A percentile compares a stretch with the other conserved stretches of the same genome.
These are phyloP conservation scores for Jordanella pulchra DNA, from an alignment of 2,797 vertebrate species.

Conservation along the genomic window DNA sequence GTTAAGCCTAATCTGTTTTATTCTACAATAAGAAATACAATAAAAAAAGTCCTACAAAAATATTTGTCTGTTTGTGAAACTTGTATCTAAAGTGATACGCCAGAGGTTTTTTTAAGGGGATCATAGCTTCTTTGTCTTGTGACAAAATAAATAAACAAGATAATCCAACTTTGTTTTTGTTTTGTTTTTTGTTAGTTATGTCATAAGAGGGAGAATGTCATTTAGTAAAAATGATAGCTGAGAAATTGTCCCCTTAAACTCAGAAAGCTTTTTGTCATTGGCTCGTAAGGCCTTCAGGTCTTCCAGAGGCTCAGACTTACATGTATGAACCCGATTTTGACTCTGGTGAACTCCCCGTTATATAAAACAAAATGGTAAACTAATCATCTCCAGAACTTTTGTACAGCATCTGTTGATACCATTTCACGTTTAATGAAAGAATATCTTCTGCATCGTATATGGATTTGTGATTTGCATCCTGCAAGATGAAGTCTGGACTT, in stretches of 20 bases:
- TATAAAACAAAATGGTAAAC: neutral
- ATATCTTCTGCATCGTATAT: neutral
- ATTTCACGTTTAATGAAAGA: neutral
- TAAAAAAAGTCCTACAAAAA: too few relatives aligned
- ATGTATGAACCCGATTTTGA: neutral
- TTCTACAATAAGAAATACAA: too few relatives aligned
- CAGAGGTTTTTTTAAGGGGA: too few relatives aligned
- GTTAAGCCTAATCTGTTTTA: too few relatives aligned
- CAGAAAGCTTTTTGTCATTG: neutral
- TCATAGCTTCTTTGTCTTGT: neutral
- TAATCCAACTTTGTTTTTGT: neutral
- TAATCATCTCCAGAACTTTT: neutral
- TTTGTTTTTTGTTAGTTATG: neutral
- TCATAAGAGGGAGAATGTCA: neutral
- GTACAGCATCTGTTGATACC: neutral
- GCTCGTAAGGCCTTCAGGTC: neutral
- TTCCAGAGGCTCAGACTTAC: neutral
- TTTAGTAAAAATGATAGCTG: neutral
- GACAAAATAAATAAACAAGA: neutral
- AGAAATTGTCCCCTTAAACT: neutral
- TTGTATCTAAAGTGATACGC: too few relatives aligned
- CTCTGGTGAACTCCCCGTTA: neutral
- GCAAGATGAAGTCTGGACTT: neutral
- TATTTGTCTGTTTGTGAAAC: too few relatives aligned
- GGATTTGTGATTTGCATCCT: neutral